Conservation (phyloP, 2,797 vertebrate species). For the Sebastes oblongus region DNA sequence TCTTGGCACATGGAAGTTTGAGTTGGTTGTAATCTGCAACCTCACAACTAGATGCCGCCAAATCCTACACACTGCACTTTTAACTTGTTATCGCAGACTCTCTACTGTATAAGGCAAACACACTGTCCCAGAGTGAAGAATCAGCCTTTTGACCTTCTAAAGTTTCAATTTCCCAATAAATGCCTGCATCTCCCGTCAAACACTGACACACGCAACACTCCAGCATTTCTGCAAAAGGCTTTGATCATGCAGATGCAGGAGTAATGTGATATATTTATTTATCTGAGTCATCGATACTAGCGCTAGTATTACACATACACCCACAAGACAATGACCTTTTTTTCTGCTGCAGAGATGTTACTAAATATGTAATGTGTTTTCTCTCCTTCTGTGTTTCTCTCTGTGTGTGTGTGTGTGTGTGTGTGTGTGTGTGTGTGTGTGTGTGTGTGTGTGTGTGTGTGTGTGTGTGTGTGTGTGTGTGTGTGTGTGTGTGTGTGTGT, state of each 20-base stretch:
- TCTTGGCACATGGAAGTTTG: background rate
- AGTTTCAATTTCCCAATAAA: constrained; percentile 24
- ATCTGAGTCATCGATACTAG: constrained; percentile 39
- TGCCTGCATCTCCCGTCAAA: constrained; percentile 9
- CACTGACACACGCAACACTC: constrained; percentile 2
- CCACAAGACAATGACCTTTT: constrained; percentile 37
- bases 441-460: constrained; percentile 33
- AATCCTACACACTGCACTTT: background rate
- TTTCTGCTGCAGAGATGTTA: constrained; percentile 22
- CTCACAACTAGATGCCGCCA: background rate
- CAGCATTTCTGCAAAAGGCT: constrained; percentile 16
- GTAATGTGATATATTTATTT: constrained; percentile 52
- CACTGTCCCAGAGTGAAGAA: background rate
- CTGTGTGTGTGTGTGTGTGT: constrained; percentile 31
- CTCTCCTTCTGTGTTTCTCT: constrained; percentile 40
- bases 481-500: constrained; percentile 12
- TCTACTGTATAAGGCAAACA: background rate
- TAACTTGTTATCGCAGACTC: background rate
- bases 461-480: constrained; percentile 32
- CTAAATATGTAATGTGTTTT: constrained; percentile 57
- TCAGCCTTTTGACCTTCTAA: constrained; percentile 21
- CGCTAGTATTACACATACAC: constrained; percentile 31
- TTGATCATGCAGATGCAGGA: constrained; percentile 29
- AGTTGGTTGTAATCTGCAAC: background rate
- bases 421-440: constrained; percentile 30